A percentile compares a stretch with the other conserved stretches of the same genome.
These are phyloP conservation scores for Hippocampus mohnikei DNA, from an alignment of 2,113 vertebrate species.

Conservation along the genomic window DNA sequence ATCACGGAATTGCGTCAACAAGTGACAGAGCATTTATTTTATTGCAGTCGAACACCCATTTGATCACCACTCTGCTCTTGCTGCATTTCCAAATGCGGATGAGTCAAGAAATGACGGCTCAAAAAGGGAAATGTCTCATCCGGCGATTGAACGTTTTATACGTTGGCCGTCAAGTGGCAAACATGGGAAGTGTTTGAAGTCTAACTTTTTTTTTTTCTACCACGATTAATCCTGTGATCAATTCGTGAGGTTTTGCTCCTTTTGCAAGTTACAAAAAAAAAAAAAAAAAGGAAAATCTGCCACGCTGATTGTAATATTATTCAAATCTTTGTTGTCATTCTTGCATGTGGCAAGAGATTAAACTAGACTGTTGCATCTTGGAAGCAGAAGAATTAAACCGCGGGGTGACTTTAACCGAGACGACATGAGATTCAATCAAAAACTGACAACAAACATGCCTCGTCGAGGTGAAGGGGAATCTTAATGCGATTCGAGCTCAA, in stretches of 20 bases:
- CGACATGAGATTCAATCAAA: constrained; percentile 69
- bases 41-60: too few relatives aligned
- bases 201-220: constrained; percentile 15
- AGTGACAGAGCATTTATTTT: too few relatives aligned
- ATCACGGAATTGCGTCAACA: too few relatives aligned
- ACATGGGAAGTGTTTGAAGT: constrained; percentile 14
- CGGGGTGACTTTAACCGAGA: constrained; percentile 54
- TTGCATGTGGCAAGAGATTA: constrained; percentile 33
- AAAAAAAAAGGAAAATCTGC: constrained; percentile 23
- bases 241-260: constrained; percentile 12
- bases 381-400: constrained; percentile 58
- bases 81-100: not conserved
- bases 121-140: constrained; percentile 1
- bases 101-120: not conserved
- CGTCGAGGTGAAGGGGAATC: constrained; percentile 68
- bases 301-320: constrained; percentile 29
- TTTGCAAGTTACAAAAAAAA: constrained; percentile 12
- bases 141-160: not conserved
- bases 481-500: constrained; percentile 77
- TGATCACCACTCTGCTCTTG: not conserved
- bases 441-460: constrained; percentile 63
- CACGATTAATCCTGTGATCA: constrained; percentile 10
- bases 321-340: constrained; percentile 31
- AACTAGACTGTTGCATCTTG: constrained; percentile 44
- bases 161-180: constrained; percentile 3